Conservation (phyloP, 2,797 vertebrate species). For the Aphelocoma californica region DNA sequence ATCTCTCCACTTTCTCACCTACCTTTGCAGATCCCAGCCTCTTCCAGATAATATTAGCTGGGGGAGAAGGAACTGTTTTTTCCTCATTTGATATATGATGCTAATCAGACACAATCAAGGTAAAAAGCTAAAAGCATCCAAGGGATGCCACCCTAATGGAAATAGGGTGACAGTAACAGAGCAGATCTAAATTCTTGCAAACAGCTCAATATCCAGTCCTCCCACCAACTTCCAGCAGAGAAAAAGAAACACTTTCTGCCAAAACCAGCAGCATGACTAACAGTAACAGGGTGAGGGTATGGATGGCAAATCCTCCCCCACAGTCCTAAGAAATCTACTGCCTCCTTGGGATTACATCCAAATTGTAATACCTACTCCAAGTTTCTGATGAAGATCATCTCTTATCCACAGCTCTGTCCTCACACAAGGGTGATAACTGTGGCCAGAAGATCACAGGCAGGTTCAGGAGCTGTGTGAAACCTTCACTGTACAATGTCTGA, state of each 20-base stretch:
- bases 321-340: background rate
- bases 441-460: background rate
- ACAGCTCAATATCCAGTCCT: background rate
- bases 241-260: background rate
- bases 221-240: background rate
- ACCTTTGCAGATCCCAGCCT: background rate
- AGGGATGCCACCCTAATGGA: background rate
- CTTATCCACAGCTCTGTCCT: background rate
- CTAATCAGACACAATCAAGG: background rate
- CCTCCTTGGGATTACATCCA: background rate
- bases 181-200: background rate
- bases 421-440: too few species aligned
- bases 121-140: background rate
- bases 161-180: background rate
- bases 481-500: background rate
- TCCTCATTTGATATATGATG: background rate
- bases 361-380: background rate
- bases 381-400: background rate
- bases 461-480: background rate
- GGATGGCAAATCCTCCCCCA: background rate
- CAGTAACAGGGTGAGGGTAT: fast-evolving
- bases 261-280: background rate
- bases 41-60: background rate
- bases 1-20: background rate
- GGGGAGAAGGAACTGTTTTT: background rate